Conservation (phyloP, 2,797 vertebrate species). For the Argentina silus region DNA sequence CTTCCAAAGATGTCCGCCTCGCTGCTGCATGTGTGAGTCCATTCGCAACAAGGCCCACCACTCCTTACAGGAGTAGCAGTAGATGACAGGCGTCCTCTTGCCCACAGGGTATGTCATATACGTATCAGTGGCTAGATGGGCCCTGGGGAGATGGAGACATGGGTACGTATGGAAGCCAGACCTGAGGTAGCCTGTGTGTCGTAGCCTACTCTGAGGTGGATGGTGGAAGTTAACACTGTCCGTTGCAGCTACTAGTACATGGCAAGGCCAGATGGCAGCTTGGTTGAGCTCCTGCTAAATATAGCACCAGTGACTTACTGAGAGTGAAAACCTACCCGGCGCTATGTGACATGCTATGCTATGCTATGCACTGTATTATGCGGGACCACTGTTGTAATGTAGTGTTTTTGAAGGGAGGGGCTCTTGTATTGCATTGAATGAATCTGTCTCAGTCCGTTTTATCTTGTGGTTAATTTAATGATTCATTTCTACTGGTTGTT, state of each 20-base stretch:
- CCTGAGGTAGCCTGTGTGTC: neutral
- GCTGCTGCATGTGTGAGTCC: neutral
- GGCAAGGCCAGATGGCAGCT: constrained; percentile 23
- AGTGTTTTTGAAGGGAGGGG: neutral
- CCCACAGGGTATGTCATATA: constrained; percentile 79
- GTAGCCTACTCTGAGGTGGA: neutral
- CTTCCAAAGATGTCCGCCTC: constrained; percentile 8
- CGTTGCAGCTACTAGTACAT: neutral
- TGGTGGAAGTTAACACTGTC: neutral
- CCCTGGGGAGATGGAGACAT: constrained; percentile 94
- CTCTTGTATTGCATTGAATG: no score
- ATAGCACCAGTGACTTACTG: constrained; percentile 15
- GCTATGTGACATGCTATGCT: neutral
- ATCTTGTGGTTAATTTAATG: no score
- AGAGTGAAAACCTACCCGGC: constrained; percentile 4
- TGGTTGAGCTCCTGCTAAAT: constrained; percentile 19
- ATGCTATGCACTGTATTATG: neutral
- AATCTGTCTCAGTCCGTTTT: no score
- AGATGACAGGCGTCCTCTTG: constrained; percentile 53
- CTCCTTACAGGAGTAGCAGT: neutral
- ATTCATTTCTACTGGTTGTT: no score
- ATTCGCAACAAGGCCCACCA: neutral
- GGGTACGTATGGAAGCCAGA: constrained; percentile 76
- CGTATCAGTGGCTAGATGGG: constrained; percentile 85
- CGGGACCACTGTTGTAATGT: neutral